Evolutionary conservation across 2,797 vertebrate species (phyloP).

Genomic region (Alfaro cultratus): DNA sequence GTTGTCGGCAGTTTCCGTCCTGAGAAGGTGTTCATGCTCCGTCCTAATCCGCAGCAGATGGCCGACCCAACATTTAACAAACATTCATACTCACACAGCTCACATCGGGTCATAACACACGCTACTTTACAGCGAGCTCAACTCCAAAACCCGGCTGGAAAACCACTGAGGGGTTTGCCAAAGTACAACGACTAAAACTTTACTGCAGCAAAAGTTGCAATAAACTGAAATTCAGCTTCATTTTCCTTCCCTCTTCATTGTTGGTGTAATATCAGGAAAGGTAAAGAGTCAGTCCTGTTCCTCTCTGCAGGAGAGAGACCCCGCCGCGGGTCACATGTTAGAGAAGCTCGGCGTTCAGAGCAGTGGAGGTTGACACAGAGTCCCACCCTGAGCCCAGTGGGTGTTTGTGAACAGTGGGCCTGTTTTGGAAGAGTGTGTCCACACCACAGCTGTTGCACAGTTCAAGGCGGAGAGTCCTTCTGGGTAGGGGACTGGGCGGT

Average conservation of each 20-base stretch:
- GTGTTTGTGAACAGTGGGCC: conserved; percentile 78
- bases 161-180: conserved; percentile 1
- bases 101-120: conserved; percentile 12
- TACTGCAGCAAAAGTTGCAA: neutral
- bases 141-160: conserved; percentile 18
- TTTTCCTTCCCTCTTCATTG: conserved; percentile 20
- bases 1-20: neutral
- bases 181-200: conserved; percentile 13
- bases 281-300: conserved; percentile 38
- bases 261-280: conserved; percentile 35
- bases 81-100: conserved; percentile 7
- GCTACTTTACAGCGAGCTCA: conserved; percentile 4
- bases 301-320: conserved; percentile 54
- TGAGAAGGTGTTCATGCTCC: conserved; percentile 11
- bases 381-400: conserved; percentile 67
- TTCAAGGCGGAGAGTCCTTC: conserved; percentile 80
- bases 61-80: neutral
- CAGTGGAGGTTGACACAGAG: conserved; percentile 70
- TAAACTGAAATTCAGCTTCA: conserved; percentile 1
- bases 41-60: conserved; percentile 11
- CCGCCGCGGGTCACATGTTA: conserved; percentile 53
- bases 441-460: conserved; percentile 81
- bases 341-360: conserved; percentile 54
- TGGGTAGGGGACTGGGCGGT: conserved; percentile 78
- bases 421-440: conserved; percentile 77